Conservation (phyloP, 2,113 vertebrate species). For the Candoia aspera region DNA sequence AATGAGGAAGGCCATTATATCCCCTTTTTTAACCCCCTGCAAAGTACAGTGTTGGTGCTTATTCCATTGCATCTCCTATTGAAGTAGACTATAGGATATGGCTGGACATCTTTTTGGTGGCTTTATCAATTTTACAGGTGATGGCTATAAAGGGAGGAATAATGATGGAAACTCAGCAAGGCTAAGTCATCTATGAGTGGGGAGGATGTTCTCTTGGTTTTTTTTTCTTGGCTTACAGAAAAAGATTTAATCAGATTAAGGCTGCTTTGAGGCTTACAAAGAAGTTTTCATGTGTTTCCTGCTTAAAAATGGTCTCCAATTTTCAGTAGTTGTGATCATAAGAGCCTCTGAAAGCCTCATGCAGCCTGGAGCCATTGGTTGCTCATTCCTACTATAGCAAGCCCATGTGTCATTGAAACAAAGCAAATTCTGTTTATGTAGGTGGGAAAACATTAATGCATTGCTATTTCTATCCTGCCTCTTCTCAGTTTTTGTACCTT, state of each 20-base stretch:
- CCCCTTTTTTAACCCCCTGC: neutral
- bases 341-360: neutral
- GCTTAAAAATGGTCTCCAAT: neutral
- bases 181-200: neutral
- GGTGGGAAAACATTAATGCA: neutral
- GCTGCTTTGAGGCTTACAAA: neutral
- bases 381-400: neutral
- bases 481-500: neutral
- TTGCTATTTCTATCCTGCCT: neutral
- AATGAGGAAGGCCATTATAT: neutral
- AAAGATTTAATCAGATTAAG: neutral
- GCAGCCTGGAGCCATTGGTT: neutral
- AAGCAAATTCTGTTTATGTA: neutral
- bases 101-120: neutral
- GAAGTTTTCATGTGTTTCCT: neutral
- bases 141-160: neutral
- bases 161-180: neutral
- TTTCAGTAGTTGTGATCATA: neutral
- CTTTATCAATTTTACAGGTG: neutral
- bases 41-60: neutral
- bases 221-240: neutral
- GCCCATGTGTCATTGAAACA: neutral
- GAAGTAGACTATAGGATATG: neutral
- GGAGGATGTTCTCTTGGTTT: neutral
- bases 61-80: neutral